Conservation (phyloP, 1,140 invertebrate species). For the Drosophila nannoptera region DNA sequence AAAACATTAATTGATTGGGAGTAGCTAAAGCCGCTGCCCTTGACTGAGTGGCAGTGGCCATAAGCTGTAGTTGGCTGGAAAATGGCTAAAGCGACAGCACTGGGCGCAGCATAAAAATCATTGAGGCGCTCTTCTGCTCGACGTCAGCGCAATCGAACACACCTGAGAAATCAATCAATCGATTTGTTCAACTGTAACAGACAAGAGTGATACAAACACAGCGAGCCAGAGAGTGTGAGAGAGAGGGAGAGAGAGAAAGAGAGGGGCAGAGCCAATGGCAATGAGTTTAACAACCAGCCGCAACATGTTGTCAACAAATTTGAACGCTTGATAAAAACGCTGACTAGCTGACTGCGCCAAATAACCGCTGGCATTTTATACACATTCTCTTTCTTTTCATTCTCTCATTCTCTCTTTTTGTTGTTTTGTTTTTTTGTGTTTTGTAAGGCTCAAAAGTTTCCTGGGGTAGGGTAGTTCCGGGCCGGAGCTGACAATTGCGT, state of each 20-base stretch:
- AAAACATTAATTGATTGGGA: no score
- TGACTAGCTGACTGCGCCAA: constrained; percentile 57
- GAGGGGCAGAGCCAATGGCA: constrained; percentile 3
- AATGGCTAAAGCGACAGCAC: constrained; percentile 20
- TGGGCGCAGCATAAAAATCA: constrained; percentile 37
- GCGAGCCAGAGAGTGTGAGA: not conserved
- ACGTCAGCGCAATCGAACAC: constrained; percentile 61
- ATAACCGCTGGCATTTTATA: constrained; percentile 53
- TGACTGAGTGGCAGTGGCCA: no score
- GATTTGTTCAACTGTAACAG: constrained; percentile 71
- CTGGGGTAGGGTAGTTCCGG: constrained; percentile 1
- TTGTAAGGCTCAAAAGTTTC: constrained; percentile 4
- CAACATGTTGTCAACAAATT: constrained; percentile 76
- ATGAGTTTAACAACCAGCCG: constrained; percentile 55
- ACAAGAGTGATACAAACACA: constrained; percentile 21
- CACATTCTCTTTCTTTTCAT: not conserved
- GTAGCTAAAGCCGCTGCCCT: no score
- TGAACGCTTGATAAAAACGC: constrained; percentile 59
- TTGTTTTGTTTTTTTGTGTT: constrained; percentile 25
- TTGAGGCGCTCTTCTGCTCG: constrained; percentile 27
- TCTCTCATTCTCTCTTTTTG: constrained; percentile 3
- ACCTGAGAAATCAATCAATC: constrained; percentile 77
- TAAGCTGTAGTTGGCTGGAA: constrained; percentile 7
- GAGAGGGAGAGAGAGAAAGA: not conserved
- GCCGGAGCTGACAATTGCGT: constrained; percentile 45